Evolutionary conservation across 2,113 vertebrate genomes (phyloP).

Genomic region (Erythrocebus patas): DNA sequence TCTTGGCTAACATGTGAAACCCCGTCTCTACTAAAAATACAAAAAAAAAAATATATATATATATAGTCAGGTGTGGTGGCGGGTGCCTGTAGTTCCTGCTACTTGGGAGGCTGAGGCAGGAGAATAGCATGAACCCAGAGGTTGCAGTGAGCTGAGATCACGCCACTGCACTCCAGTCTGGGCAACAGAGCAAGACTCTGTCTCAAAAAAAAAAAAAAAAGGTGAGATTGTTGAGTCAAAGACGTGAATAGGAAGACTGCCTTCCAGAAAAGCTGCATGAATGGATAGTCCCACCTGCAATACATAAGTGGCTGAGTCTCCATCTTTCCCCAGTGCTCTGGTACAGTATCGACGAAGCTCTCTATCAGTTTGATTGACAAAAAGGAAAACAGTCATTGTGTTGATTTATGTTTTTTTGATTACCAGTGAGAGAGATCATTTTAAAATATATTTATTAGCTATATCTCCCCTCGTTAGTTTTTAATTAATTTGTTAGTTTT

Average conservation of each 20-base stretch:
- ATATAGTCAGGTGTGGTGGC: too few relatives aligned
- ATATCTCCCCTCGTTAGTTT: neutral
- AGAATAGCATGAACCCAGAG: too few relatives aligned
- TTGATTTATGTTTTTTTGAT: neutral
- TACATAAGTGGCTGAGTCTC: neutral
- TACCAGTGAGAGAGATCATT: neutral
- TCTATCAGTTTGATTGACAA: neutral
- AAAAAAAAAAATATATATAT: too few relatives aligned
- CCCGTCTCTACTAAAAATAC: too few relatives aligned
- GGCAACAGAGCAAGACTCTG: too few relatives aligned
- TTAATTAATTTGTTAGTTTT: neutral
- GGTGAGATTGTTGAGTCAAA: neutral
- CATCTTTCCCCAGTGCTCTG: neutral
- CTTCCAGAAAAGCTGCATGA: neutral
- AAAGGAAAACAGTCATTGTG: neutral
- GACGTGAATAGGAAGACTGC: neutral
- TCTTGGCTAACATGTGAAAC: too few relatives aligned
- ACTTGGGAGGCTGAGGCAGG: too few relatives aligned
- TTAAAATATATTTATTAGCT: neutral
- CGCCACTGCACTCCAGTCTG: too few relatives aligned
- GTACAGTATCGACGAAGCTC: neutral
- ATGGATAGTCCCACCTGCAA: neutral
- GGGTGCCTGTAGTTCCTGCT: too few relatives aligned
- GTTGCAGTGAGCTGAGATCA: too few relatives aligned
- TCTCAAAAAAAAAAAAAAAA: neutral